Conservation (phyloP, 2,797 vertebrate species). For the Apodemus agrarius region DNA sequence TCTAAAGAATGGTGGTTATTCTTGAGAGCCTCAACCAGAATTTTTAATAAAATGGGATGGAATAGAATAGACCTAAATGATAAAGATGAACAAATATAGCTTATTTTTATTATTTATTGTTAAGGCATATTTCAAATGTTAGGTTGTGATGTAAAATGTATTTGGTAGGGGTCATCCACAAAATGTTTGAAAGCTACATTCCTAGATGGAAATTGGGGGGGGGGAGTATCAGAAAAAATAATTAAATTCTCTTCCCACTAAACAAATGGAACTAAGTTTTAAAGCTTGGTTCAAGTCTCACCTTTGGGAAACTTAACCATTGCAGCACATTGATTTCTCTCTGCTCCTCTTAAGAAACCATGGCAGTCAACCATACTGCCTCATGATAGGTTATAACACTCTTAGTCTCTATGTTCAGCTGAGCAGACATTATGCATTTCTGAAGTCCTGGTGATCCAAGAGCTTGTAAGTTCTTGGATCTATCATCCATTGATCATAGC, state of each 20-base stretch:
- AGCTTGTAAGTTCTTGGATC: not conserved
- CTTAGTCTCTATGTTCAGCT: not conserved
- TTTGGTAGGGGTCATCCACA: slow-evolving; percentile 13
- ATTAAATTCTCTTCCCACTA: not conserved
- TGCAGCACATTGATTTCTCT: not conserved
- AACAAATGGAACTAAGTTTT: not conserved
- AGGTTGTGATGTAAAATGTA: slow-evolving; percentile 13
- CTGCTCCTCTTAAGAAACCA: not conserved
- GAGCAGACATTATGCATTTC: not conserved
- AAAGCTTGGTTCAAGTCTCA: not conserved
- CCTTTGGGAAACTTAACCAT: not conserved
- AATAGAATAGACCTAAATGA: not conserved
- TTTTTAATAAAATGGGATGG: not conserved
- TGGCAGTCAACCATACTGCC: not conserved
- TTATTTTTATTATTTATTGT: not conserved
- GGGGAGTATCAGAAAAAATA: not conserved
- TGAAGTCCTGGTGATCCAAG: not conserved
- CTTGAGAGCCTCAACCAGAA: not conserved
- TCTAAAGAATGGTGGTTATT: not conserved
- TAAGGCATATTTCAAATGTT: not conserved
- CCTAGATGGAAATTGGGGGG: not conserved
- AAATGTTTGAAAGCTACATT: not conserved
- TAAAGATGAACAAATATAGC: not conserved
- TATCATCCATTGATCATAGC: too few relatives aligned
- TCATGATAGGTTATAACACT: not conserved